Conservation (phyloP, 1,140 invertebrate species). For the Drosophila nasuta region DNA sequence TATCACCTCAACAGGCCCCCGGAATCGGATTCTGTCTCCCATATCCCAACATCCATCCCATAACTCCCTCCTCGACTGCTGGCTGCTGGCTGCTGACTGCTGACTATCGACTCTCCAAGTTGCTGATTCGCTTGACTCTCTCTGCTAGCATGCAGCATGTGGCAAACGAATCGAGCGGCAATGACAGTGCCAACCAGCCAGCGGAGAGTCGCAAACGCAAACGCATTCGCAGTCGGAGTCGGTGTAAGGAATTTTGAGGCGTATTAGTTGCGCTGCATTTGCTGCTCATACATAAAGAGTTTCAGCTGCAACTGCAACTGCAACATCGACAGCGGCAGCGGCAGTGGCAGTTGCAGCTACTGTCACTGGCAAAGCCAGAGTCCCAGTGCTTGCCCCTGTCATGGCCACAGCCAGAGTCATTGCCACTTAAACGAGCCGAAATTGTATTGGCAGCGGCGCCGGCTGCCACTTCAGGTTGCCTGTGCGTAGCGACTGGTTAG, state of each 20-base stretch:
- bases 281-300: constrained; percentile 69
- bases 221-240: constrained; percentile 8
- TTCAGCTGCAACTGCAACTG: constrained; percentile 57
- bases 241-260: constrained; percentile 70
- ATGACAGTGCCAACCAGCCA: constrained; percentile 56
- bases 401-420: constrained; percentile 6
- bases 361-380: background rate
- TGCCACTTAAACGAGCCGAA: constrained; percentile 54
- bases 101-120: background rate
- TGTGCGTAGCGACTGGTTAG: constrained; percentile 36
- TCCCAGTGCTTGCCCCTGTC: background rate
- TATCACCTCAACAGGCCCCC: constrained; percentile 69
- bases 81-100: background rate
- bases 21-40: background rate
- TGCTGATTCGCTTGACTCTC: constrained; percentile 16
- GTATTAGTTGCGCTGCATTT: constrained; percentile 83
- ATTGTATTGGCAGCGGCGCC: constrained; percentile 65
- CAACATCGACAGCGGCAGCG: constrained; percentile 40
- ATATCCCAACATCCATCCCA: background rate
- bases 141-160: constrained; percentile 19
- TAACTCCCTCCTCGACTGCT: background rate
- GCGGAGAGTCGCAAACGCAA: constrained; percentile 14
- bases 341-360: background rate
- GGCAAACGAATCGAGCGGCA: constrained; percentile 41
- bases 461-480: constrained; percentile 59